These are phyloP conservation scores for Leptopilina drosophilae DNA, from an alignment of 2,888 invertebrate genomes.

Conservation along the genomic window DNA sequence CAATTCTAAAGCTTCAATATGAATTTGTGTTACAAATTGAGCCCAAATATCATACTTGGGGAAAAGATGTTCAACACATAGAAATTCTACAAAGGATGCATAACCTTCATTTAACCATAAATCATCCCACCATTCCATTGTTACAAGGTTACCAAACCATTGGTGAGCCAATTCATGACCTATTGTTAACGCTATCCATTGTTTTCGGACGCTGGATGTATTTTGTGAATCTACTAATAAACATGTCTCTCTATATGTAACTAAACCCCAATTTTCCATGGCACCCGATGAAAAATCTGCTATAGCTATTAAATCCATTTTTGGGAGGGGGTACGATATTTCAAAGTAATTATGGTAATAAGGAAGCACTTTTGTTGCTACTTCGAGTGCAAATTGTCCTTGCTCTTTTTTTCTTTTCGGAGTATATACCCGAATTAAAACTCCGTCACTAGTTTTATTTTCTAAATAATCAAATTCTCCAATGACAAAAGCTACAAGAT, in stretches of 20 bases:
- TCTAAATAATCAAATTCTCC: conserved; percentile 97
- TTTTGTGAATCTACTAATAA: conserved; percentile 93
- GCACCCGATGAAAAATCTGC: conserved; percentile 97
- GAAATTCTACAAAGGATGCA: conserved; percentile 96
- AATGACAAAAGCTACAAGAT: conserved; percentile 84
- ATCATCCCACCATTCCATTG: conserved; percentile 99
- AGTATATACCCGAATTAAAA: conserved; percentile 89
- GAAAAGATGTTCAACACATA: conserved; percentile 94
- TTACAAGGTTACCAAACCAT: conserved; percentile 99
- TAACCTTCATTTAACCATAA: conserved; percentile 98
- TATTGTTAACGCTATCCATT: conserved; percentile 92
- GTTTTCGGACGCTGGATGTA: conserved; percentile 90
- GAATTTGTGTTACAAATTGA: conserved; percentile 94
- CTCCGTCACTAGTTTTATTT: conserved; percentile 88
- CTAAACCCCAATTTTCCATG: conserved; percentile 98
- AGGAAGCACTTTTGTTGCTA: conserved; percentile 93
- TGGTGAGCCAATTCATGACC: conserved; percentile 97
- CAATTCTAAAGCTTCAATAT: conserved; percentile 89
- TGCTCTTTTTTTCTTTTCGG: conserved; percentile 95
- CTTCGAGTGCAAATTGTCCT: conserved; percentile 93
- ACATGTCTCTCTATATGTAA: conserved; percentile 87
- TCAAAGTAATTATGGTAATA: conserved; percentile 97
- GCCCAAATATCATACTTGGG: conserved; percentile 98
- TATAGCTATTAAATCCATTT: conserved; percentile 97
- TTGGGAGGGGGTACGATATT: conserved; percentile 96